Base-by-base conservation (phyloP, 2,797 vertebrate species). In the Sebastolobus alascanus region DNA sequence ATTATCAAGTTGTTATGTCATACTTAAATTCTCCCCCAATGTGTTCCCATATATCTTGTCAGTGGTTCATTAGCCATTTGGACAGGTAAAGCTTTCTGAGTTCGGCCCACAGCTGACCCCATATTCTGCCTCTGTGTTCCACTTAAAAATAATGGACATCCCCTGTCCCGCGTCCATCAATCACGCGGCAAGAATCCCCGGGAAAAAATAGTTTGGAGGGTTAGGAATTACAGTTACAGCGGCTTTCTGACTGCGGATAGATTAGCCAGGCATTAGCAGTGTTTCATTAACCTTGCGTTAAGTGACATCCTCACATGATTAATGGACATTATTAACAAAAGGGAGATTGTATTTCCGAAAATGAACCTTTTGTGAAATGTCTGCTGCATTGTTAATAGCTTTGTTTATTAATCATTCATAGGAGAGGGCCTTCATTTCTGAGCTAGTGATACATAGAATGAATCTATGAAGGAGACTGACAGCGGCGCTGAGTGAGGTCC, bases 251-350 rank as follows among this genome's bases (percentile, higher is more conserved):
- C 93, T 93, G 82, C 66, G 92, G 89, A 95, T 94, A 95, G 94
- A 95, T 95, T 95, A 95, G 92, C 84, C 90, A 68, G 79, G 93
- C 93, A 95, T 95, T 95, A 95, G 93, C 93, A 84, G 92, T 92
- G 95, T 95, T 94, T 94, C 95, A 95, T 96, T 96, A 95, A 95
- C 94, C 94, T 94, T 95, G 93, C 89, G 92, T 94, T 94, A 94
- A 94, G 94, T 93, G 93, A 95, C 94, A 92, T 89, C 90, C 90
- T 69, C 79, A 31, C 87, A 79, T 95, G 94, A 95, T 96, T 94
- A 95, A 95, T 95, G 94, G 92, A 89, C 90, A 92, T 95, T 96
- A 96, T 95, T 95, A 95, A 90, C 93, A 93, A 94, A 95, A 92
- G 89, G 93, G 92, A 94, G 93, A 94, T 94, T 95, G 93, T 93